phyloP scores from a whole-genome alignment of 2,888 invertebrate genomes.

The Synanthedon formicaeformis region DNA sequence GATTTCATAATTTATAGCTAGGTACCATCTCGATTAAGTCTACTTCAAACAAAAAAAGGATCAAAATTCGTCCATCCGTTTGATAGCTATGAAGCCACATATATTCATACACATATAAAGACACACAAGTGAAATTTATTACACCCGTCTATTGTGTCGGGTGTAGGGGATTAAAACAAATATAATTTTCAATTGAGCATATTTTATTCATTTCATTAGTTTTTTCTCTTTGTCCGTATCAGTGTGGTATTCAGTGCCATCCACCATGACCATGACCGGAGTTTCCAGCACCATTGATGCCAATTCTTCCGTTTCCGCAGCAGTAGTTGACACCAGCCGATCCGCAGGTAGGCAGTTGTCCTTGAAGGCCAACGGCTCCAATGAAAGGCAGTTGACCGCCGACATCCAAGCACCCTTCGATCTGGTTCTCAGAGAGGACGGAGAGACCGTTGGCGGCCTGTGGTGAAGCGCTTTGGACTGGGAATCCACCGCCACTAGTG shows the following conservation, averaged over 20 bases:
- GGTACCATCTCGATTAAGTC: too few relatives aligned
- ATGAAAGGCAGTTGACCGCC: slow-evolving; percentile 33
- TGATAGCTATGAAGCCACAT: too few relatives aligned
- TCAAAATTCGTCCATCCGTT: too few relatives aligned
- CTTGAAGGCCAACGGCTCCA: slow-evolving; percentile 26
- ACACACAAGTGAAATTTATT: too few relatives aligned
- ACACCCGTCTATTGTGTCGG: too few relatives aligned
- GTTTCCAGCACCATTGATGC: slow-evolving; percentile 6
- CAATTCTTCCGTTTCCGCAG: slow-evolving; percentile 20
- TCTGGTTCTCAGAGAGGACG: slow-evolving; percentile 23
- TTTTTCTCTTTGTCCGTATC: neutral
- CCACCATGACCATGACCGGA: neutral
- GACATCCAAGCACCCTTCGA: slow-evolving; percentile 23
- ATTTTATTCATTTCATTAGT: too few relatives aligned
- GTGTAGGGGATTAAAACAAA: too few relatives aligned
- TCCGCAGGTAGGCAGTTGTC: slow-evolving; percentile 20
- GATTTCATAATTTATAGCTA: too few relatives aligned
- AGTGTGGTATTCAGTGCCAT: neutral
- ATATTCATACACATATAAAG: too few relatives aligned
- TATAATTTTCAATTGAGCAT: too few relatives aligned
- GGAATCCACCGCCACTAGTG: slow-evolving; percentile 26
- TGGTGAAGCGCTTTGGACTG: slow-evolving; percentile 22
- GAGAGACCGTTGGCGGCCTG: slow-evolving; percentile 26
- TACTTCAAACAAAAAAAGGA: too few relatives aligned
- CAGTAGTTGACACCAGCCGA: slow-evolving; percentile 19